These are phyloP conservation scores for Anticlea derivata DNA, from an alignment of 2,888 invertebrate genomes.

Conservation along the genomic window DNA sequence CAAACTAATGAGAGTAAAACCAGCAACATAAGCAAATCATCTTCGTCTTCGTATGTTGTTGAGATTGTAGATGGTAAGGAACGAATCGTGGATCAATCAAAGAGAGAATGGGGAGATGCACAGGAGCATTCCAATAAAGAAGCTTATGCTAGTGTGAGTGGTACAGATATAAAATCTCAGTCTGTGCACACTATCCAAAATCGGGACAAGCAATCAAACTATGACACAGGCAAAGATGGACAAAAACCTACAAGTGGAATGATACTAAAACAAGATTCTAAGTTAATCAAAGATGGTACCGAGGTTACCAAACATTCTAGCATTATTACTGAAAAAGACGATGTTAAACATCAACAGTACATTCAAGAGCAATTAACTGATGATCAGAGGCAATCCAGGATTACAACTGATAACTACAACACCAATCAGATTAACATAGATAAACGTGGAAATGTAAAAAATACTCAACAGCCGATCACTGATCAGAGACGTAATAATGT, in stretches of 20 bases:
- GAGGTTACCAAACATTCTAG: conserved; percentile 67
- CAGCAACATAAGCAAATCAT: conserved; percentile 83
- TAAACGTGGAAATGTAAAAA: conserved; percentile 33
- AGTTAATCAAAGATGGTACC: conserved; percentile 70
- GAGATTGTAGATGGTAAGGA: conserved; percentile 87
- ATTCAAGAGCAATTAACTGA: conserved; percentile 56
- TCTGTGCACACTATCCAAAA: conserved; percentile 79
- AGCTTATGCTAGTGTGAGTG: conserved; percentile 78
- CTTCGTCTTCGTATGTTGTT: conserved; percentile 86
- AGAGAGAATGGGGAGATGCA: conserved; percentile 83
- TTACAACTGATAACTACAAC: conserved; percentile 32
- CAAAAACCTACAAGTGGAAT: conserved; percentile 69
- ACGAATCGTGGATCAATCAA: conserved; percentile 83
- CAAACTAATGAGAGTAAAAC: conserved; percentile 80
- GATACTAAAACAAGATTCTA: conserved; percentile 67
- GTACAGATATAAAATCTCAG: conserved; percentile 84
- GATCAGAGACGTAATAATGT: conserved; percentile 34
- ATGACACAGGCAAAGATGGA: conserved; percentile 83
- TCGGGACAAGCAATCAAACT: conserved; percentile 81
- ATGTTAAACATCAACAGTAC: conserved; percentile 63
- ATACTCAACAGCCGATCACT: conserved; percentile 32
- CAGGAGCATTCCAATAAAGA: conserved; percentile 77
- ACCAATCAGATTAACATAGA: conserved; percentile 30
- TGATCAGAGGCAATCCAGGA: conserved; percentile 37
- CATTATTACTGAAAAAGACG: conserved; percentile 70